Conservation (phyloP, 2,888 invertebrate species). For the Glaucopsyche alexis region DNA sequence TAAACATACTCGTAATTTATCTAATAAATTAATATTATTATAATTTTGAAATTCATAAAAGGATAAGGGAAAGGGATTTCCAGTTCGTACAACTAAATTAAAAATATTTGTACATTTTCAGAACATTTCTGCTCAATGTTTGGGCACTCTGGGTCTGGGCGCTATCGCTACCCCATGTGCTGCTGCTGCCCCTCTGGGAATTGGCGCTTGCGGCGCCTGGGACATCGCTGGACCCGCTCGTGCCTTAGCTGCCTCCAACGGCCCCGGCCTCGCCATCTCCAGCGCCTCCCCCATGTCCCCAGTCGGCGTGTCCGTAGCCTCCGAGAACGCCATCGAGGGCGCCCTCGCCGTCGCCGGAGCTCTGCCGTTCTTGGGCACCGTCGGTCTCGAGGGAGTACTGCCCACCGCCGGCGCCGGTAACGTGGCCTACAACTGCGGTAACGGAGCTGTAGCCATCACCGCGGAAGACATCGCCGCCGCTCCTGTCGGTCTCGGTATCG, state of each 20-base stretch:
- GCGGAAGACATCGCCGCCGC: slow-evolving; percentile 37
- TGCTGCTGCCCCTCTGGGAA: not conserved
- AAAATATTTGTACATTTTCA: slow-evolving; percentile 33
- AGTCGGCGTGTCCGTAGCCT: slow-evolving; percentile 41
- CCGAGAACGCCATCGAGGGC: slow-evolving; percentile 48
- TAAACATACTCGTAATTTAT: too few relatives aligned
- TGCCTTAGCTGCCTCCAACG: slow-evolving; percentile 35
- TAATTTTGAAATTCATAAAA: too few relatives aligned
- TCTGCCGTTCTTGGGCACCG: slow-evolving; percentile 44
- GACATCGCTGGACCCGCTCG: slow-evolving; percentile 23
- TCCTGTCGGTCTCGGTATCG: slow-evolving; percentile 37
- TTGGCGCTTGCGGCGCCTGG: not conserved
- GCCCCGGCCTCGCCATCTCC: slow-evolving; percentile 43
- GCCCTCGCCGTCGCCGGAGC: slow-evolving; percentile 41
- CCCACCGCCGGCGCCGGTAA: slow-evolving; percentile 45
- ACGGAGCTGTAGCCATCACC: slow-evolving; percentile 39
- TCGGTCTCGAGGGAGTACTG: slow-evolving; percentile 42
- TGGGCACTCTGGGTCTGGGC: slow-evolving; percentile 33
- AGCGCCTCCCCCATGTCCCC: slow-evolving; percentile 44
- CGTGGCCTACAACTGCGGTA: slow-evolving; percentile 44
- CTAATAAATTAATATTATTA: too few relatives aligned
- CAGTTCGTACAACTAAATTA: not conserved
- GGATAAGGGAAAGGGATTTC: too few relatives aligned
- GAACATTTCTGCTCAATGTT: slow-evolving; percentile 42
- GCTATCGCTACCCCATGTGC: slow-evolving; percentile 29